Base-by-base conservation (phyloP, 2,888 invertebrate genomes). In the Temnothorax rugatulus region DNA sequence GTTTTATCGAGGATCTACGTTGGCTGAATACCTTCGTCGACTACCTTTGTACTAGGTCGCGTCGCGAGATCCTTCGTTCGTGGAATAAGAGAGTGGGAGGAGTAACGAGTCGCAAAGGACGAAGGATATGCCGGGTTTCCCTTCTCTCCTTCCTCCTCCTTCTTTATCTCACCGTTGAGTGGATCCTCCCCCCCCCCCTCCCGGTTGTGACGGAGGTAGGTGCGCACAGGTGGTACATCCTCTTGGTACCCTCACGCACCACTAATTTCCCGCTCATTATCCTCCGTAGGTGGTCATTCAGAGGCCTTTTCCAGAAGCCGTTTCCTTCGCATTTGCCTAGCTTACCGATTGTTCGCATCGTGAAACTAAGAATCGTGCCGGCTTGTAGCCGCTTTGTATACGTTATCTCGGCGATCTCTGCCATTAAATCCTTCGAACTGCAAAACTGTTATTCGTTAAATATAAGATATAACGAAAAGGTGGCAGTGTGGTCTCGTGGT, bases 1-100 rank as follows among this genome's bases (percentile, higher is more conserved):
- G 94, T 94, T 94, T 94, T 94, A 94, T 94, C 94, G 91, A 86
- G 89, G 92, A 94, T 94, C 94, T 94, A 89, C 88, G 91, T 91
- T 91, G 90, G 90, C 91, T 93, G 94, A 93, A 94, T 94, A 91
- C 90, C 91, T 93, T 34, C 84, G 84, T 84, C 89, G 75, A 88
- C 89, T 75, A 86, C 88, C 90, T 90, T 93, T 94, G 92, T 94
- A 90, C 90, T 74, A 63, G 88, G 81, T 88, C 86, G 86, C 89
- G 87, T 88, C 87, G 83, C 87, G 82, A 90, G 88, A 86, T 87
- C 86, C 86, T 85, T 59, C 41, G 75, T 74, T 83, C 74, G 83
- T 88, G 86, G 84, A 90, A 86, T 85, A 87, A 81, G 86, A 90
- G 82, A 90, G 90, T 86, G 86, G 91, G 90, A 91, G 87, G 86